Evolutionary conservation across 2,888 invertebrate genomes (phyloP).

Genomic region (Cataglyphis altisquamis): DNA sequence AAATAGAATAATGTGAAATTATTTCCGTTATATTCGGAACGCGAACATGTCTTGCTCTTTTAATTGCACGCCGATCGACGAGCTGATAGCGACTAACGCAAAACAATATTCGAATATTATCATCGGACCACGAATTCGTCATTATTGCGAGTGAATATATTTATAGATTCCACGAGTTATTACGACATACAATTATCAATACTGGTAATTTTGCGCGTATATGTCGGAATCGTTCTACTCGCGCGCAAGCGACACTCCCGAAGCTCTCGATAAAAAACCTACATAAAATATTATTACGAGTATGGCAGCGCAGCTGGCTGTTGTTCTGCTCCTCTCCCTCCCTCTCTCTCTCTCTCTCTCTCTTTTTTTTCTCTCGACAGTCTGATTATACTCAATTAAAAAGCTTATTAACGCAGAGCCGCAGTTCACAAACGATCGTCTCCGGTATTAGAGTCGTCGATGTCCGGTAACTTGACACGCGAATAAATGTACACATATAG

Average conservation of each 20-base stretch:
- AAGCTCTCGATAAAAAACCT: constrained; percentile 28
- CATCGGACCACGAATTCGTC: constrained; percentile 8
- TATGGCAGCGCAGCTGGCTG: not conserved
- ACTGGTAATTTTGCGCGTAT: constrained; percentile 18
- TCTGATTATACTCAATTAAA: constrained; percentile 44
- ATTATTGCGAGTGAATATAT: constrained; percentile 22
- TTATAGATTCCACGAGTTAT: constrained; percentile 38
- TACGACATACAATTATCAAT: constrained; percentile 39
- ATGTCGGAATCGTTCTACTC: constrained; percentile 4
- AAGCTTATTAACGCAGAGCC: constrained; percentile 34
- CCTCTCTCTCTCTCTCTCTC: not conserved
- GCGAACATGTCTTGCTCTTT: not conserved
- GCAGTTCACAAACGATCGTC: constrained; percentile 31
- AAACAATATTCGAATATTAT: constrained; percentile 35
- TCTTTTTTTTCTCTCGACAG: not conserved
- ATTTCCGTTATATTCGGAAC: constrained; percentile 1
- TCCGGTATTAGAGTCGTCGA: constrained; percentile 15
- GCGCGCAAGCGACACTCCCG: not conserved
- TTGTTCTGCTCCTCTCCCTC: not conserved
- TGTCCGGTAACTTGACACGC: not conserved
- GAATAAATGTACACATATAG: not conserved
- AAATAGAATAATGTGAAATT: not conserved
- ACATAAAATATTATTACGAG: constrained; percentile 26
- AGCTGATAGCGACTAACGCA: constrained; percentile 4
- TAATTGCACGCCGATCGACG: not conserved